A percentile compares a stretch with the other conserved stretches of the same genome.
These are phyloP conservation scores for Neogale vison DNA, from an alignment of 2,113 vertebrate species.

Conservation along the genomic window DNA sequence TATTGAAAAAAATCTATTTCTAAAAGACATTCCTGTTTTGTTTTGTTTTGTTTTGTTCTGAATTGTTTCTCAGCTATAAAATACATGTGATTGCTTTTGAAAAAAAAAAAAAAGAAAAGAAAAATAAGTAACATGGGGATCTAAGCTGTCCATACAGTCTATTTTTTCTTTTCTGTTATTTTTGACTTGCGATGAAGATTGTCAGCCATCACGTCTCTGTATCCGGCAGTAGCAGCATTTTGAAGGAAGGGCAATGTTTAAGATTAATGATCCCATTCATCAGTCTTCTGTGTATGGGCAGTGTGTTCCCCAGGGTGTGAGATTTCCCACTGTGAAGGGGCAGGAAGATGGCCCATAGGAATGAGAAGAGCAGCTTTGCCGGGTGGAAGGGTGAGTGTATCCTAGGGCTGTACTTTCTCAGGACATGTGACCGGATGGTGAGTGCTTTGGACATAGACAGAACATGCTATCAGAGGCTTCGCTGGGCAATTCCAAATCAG, in stretches of 20 bases:
- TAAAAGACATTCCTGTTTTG: background rate
- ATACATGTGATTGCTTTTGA: background rate
- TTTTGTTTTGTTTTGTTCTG: slow-evolving; percentile 26
- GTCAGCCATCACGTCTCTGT: background rate
- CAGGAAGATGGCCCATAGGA: background rate
- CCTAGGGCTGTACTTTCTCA: background rate
- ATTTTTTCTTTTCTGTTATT: background rate
- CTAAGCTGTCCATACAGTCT: background rate
- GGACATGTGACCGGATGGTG: background rate
- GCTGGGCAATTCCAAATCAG: background rate
- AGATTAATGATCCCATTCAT: background rate
- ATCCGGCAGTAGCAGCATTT: background rate
- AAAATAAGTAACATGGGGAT: background rate
- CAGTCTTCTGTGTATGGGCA: background rate
- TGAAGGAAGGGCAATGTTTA: background rate
- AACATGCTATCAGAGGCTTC: background rate
- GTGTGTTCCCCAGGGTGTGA: background rate
- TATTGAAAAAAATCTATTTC: background rate
- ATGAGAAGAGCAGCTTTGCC: background rate
- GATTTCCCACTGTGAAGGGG: background rate
- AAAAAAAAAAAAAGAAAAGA: background rate
- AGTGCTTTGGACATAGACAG: background rate
- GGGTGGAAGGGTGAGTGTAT: background rate
- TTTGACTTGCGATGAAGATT: background rate
- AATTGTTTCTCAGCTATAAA: background rate